Evolutionary conservation across 2,113 vertebrate genomes (phyloP), one percentile per base, ranked within the genome.

Genomic region (Platichthys flesus): DNA sequence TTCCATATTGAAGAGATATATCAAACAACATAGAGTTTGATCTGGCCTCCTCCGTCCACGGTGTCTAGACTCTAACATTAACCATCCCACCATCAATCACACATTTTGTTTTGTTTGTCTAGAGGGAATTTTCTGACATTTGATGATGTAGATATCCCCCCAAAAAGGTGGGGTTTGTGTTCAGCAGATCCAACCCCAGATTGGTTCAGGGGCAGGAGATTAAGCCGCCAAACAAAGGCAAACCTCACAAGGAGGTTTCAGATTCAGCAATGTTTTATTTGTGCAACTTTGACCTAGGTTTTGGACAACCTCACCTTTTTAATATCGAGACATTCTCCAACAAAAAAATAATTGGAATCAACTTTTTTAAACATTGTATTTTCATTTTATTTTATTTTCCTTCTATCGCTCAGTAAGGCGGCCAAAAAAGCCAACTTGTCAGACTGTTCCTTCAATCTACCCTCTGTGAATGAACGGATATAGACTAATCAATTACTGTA

Each of bases 401-500:
- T 23, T 74, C 26, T 15, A 21, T 67, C 7, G 3, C n/a, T 60
- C 26, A 67, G 13, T 16, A 45, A 75, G 7, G 56, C 6, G 42
- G 35, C 47, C 62, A 37, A 63, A 26, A 15, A 47, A 59, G 37
- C 42, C 28, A 78, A 40, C 71, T 49, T 69, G 72, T 87, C 78
- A 74, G 78, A 74, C 21, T 52, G 45, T 70, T 83, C 63, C 73
- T 82, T 78, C 78, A 45, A 80, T 80, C 54, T 74, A 52, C 52
- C 20, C 51, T 73, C 81, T 77, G 71, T 58, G 45, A 42, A 31
- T 55, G 59, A 88, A 54, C 72, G 68, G 52, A 78, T 81, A 64
- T 3, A 71, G 45, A 76, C 14, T 24, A 74, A 66, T 54, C 77
- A 79, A 71, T 66, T 28, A 64, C 57, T 47, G 70, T 62, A 66